These are phyloP conservation scores for Manis javanica DNA, from an alignment of 2,797 vertebrate species.

Conservation along the genomic window DNA sequence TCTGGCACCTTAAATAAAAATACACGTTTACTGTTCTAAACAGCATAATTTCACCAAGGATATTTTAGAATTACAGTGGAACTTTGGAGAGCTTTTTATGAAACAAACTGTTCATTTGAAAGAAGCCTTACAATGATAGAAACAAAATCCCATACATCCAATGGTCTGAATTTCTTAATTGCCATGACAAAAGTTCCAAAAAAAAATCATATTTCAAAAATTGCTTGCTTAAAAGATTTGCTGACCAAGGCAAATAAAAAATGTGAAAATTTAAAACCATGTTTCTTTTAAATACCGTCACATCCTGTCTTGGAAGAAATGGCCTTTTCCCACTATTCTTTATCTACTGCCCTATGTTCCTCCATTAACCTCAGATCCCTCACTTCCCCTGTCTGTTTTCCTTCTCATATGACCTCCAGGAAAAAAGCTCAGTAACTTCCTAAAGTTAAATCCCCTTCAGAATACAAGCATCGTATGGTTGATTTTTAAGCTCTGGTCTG, in stretches of 20 bases:
- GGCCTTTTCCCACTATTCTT: not conserved
- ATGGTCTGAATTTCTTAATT: not conserved
- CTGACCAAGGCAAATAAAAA: not conserved
- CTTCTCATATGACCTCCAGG: not conserved
- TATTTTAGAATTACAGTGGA: not conserved
- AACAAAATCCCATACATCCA: not conserved
- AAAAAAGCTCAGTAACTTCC: not conserved
- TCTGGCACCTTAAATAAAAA: not conserved
- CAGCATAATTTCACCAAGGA: not conserved
- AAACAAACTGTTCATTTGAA: not conserved
- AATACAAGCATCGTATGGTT: not conserved
- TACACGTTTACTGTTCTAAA: not conserved
- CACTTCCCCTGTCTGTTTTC: not conserved
- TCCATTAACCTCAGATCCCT: not conserved
- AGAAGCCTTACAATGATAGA: not conserved
- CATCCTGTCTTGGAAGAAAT: not conserved
- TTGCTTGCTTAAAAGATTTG: not conserved
- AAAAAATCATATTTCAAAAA: not conserved
- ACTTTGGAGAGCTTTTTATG: not conserved
- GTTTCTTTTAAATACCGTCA: not conserved
- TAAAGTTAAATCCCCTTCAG: conserved; percentile 1
- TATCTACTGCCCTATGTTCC: not conserved
- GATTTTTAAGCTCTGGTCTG: not conserved
- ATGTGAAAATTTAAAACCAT: not conserved
- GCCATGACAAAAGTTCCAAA: not conserved